phyloP scores from a whole-genome alignment of 2,113 vertebrate species.

The Meriones unguiculatus region DNA sequence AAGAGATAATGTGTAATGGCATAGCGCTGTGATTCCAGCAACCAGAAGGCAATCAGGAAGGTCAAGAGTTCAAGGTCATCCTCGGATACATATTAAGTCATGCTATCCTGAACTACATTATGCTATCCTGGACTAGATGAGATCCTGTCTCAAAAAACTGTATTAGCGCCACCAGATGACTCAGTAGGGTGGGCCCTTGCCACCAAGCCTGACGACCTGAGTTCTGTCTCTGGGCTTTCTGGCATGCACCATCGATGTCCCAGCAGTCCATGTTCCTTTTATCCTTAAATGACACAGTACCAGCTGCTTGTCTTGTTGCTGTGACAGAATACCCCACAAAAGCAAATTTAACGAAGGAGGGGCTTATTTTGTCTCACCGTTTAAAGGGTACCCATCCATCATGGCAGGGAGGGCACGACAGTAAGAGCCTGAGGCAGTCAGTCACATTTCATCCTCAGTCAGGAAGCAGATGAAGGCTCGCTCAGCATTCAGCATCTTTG shows the following conservation, averaged over 20 bases:
- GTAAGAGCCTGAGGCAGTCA: too few relatives aligned
- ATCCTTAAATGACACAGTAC: slow-evolving; percentile 26
- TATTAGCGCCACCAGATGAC: too few relatives aligned
- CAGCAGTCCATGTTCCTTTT: slow-evolving; percentile 32
- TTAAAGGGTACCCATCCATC: too few relatives aligned
- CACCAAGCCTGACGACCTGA: too few relatives aligned
- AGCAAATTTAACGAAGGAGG: too few relatives aligned
- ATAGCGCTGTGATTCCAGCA: not conserved
- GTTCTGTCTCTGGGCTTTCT: not conserved
- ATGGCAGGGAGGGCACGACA: too few relatives aligned
- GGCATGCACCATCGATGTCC: not conserved
- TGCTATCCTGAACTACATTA: too few relatives aligned
- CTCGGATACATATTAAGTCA: not conserved
- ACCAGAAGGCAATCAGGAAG: not conserved
- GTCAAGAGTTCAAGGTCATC: not conserved
- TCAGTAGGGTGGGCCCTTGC: too few relatives aligned
- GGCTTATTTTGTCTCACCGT: too few relatives aligned
- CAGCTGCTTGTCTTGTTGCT: not conserved
- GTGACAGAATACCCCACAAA: not conserved
- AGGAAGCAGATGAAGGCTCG: not conserved
- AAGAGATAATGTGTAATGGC: not conserved
- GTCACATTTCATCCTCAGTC: too few relatives aligned
- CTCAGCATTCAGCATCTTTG: not conserved
- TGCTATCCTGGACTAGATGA: too few relatives aligned
- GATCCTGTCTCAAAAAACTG: not conserved